Percentiles rank a stretch among this genome's conserved stretches.
Evolutionary conservation across 2,113 vertebrate species (phyloP).

Genomic region (Astur gentilis): DNA sequence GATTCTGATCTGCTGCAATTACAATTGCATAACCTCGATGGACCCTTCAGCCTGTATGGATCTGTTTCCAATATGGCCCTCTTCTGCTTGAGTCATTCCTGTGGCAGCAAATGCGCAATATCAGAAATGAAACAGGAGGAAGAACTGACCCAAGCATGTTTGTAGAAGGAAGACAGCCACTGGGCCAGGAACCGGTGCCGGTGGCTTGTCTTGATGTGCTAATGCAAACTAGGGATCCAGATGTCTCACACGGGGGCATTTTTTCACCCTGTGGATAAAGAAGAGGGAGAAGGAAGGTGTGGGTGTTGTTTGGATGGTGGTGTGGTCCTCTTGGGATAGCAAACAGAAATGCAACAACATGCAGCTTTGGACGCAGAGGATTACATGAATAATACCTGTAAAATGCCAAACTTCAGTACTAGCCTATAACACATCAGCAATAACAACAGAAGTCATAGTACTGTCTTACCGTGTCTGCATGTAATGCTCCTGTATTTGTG

Average conservation of each 20-base stretch:
- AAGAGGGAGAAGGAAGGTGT: neutral
- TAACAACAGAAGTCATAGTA: accelerated
- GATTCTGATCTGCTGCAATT: neutral
- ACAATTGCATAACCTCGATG: neutral
- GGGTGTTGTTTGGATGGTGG: neutral
- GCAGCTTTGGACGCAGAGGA: neutral
- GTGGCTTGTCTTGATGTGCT: neutral
- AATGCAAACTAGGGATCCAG: neutral
- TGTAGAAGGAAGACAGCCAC: neutral
- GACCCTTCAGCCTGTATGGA: neutral
- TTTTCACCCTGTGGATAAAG: neutral
- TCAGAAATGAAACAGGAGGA: neutral
- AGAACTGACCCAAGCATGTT: accelerated
- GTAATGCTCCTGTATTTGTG: accelerated
- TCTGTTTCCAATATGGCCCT: neutral
- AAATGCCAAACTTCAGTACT: accelerated
- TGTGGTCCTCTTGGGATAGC: accelerated
- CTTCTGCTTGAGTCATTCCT: neutral
- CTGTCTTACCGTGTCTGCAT: accelerated
- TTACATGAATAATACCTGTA: accelerated
- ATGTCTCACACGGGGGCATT: accelerated
- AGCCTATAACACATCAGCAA: neutral
- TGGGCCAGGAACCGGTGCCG: neutral
- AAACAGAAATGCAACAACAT: neutral
- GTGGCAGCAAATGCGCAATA: neutral